Conservation (phyloP, 2,113 vertebrate species). For the Leucopsar rothschildi region DNA sequence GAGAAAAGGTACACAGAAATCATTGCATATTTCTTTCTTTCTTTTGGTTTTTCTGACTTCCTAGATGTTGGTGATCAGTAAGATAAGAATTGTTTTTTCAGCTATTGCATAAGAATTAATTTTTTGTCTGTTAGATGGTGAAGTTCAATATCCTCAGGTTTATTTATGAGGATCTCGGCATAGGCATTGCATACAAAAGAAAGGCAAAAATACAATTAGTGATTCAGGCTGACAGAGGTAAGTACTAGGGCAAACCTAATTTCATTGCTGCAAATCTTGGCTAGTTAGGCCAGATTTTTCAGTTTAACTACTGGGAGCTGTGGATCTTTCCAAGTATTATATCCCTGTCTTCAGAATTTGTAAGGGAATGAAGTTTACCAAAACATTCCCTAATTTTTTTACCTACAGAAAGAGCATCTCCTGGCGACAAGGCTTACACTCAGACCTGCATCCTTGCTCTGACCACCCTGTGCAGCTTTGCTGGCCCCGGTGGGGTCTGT, state of each 20-base stretch:
- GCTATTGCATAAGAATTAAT: background rate
- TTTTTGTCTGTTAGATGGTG: background rate
- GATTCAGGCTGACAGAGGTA: background rate
- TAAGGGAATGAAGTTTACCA: background rate
- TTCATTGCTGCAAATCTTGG: background rate
- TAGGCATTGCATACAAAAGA: background rate
- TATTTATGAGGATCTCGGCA: background rate
- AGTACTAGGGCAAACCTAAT: background rate
- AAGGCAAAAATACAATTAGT: background rate
- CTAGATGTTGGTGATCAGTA: background rate
- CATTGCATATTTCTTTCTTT: background rate
- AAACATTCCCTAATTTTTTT: background rate
- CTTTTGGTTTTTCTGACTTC: background rate
- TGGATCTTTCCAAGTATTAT: background rate
- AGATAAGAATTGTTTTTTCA: background rate
- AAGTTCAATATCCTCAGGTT: background rate
- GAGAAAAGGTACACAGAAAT: background rate
- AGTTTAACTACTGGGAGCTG: background rate
- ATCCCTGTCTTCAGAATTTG: background rate
- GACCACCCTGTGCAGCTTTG: fast-evolving
- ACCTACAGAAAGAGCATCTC: background rate
- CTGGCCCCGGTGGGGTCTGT: background rate
- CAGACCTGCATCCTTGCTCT: background rate
- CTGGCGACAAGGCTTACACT: fast-evolving
- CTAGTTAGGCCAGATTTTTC: background rate